Base-by-base conservation (phyloP, 2,797 vertebrate species). In the Uromys caudimaculatus region DNA sequence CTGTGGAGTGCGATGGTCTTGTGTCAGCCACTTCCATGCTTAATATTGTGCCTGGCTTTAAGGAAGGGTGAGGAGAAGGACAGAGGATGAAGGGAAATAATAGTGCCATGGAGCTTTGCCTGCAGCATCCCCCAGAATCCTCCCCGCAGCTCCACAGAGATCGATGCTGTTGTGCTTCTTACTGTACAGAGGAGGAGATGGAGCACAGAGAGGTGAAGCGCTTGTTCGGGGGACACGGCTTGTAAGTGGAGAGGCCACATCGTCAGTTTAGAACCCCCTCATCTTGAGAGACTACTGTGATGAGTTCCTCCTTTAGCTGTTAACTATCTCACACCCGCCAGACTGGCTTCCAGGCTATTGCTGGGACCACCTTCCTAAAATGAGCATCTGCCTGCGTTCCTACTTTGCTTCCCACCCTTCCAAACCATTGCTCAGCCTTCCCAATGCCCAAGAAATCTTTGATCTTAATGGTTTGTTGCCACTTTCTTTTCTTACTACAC, bases 1-100 rank as follows among this genome's bases (percentile, higher is more conserved):
- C 79, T 97, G 91, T 97, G 95, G 93, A 90, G 88, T 96, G 84
- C 93, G 93, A 91, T 77, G 81, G 62, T 84, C 76, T 76, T 86
- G 88, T 75, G 23, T 93, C 3, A 1, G 85, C 84, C 94, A 95
- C 79, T 93, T 95, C 52, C 54, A 85, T 78, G 87, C 44, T 91
- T 82, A 88, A 88, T 90, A 90, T 47, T 1, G 2, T 58, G 38
- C 54, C 82, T 92, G 88, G 11, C 81, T 92, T 94, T 93, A 94
- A 92, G 60, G 73, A 97, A 95, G 93, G 94, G 75, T 93, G 92
- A 95, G 73, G 89, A 84, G 58, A 78, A 96, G 78, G 81, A 69
- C 58, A 90, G 94, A 38, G 92, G 90, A 62, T 6, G 78, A 96
- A 84, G 52, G 88, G 77, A 75, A 96, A 88, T 87, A 78, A 73